Base-by-base conservation (phyloP, 1,140 invertebrate genomes). In the Lerema accius region DNA sequence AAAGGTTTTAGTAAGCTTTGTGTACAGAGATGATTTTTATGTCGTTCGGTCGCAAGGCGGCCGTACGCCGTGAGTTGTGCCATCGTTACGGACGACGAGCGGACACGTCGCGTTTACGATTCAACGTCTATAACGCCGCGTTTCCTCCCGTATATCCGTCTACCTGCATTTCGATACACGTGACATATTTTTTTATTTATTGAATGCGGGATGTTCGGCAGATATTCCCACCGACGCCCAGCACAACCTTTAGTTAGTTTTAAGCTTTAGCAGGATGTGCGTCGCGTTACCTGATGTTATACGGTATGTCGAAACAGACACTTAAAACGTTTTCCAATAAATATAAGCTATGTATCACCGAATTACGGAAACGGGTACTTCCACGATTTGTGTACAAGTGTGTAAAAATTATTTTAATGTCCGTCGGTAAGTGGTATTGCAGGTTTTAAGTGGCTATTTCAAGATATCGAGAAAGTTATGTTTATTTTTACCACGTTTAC, bases 271-370 rank as follows among this genome's bases (percentile, higher is more conserved):
- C 73, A 78, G 78, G 70, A 75, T 77, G 80, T 85, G 81, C 83
- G 80, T 89, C 83, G 76, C 76, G 84, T 87, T 86, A 87, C 82
- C 86, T 87, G 83, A 87, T 80, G 73, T 78, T 73, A 67, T 66
- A 71, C 70, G 63, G 50, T 64, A 58, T 45, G 60, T 67, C 51
- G 65, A 23, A 69, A 46, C 50, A 68, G 63, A 70, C 56, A 65
- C 51, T 51, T 32, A 23, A 13, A 49, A 45, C 19, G 14, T 11
- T n/a, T 43, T 58, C 50, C 35, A 37, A 37, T 32, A 7, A 5
- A 32, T 3, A 32, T 4, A 4, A 32, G 28, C 28, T 4, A 32
- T 32, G 28, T 32, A 32, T 32, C 28, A 32, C 3, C 28, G 28
- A 7, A 32, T 32, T 32, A 32, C 28, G 9, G 4, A 32, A 32